Evolutionary conservation across 2,888 invertebrate species (phyloP), one percentile per base, ranked within the genome.

Genomic region (Temnothorax ravouxi): DNA sequence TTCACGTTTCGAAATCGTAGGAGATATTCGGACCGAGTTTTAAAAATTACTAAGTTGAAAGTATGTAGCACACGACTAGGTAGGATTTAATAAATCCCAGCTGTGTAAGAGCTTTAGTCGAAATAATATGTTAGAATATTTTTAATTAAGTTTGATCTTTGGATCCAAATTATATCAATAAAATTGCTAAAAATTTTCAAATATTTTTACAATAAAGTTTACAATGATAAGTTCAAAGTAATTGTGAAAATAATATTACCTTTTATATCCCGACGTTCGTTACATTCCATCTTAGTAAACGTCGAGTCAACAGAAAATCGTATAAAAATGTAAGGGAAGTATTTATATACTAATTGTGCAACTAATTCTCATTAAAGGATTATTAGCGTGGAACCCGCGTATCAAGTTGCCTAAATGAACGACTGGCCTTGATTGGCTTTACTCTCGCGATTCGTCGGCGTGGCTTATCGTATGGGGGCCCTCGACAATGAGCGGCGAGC

Each of bases 391-490:
- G 69, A 67, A 67, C 56, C 56, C 25, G 25, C 25, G 29, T 69
- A 76, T 76, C 62, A 5, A 74, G 34, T 50, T 44, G 34, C 54
- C 64, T 62, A 52, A 84, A 72, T 66, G 21, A 80, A 34, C 59
- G 79, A 44, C 47, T 29, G 54, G 72, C 47, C 50, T 62, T 74
- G 64, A 84, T 82, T 84, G 66, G 54, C 62, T 83, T 61, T 79
- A 59, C 52, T 71, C 18, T 50, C 47, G 81, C 77, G 50, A 34
- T 77, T 52, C 52, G 18, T 25, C 50, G 13, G 59, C 29, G 15
- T 41, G 62, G 50, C 62, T 75, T 29, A 54, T 75, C 29, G 62
- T 47, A 81, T 64, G 41, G 29, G 44, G 77, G 62, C n/a, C 52
- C n/a, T 62, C 62, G 62, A 77, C 81, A 76, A 76, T 64, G 62